Evolutionary conservation across 1,140 invertebrate genomes (phyloP), one percentile per base, ranked within the genome.

Genomic region (Hylaeus volcanicus): DNA sequence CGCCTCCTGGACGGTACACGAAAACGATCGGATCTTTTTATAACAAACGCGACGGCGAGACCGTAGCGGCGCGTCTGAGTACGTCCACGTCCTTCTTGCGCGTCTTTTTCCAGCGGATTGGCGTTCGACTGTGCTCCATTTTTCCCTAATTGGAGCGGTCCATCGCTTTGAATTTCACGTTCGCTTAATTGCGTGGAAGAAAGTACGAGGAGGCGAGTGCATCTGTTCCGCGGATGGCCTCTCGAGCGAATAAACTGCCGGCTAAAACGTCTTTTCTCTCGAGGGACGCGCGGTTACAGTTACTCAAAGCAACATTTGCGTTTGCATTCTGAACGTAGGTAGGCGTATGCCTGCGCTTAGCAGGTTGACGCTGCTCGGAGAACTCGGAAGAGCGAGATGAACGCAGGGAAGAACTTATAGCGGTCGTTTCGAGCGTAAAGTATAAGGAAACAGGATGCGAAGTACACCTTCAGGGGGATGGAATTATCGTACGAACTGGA

Each of bases 141-240:
- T 83, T 60, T 65, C 55, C 69, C 53, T 80, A 83, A 83, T 80
- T 83, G 81, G 69, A 12, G 37, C 66, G 66, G 56, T 5, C 53
- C 76, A 45, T 61, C 51, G 72, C 55, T 58, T 77, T 55, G 58
- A 70, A 72, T 78, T 82, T 78, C 63, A 55, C 64, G 41, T 12
- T 45, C 58, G 64, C 64, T 84, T 84, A 84, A 84, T 84, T 84
- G 71, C 75, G 51, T 41, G 64, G 64, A 82, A 64, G 76, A 79
- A 73, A 82, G 69, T 72, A 82, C 45, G 75, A 26, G 45, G 5
- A 48, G 60, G 56, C 71, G 61, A 48, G 12, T 43, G 26, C n/a
- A 66, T 15, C 53, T 64, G 41, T 65, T 37, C 55, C 15, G 26
- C 53, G 39, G 56, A 26, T 26, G 66, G 70, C 73, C 74, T 56